Conservation (phyloP, 2,113 vertebrate genomes). For the crab-eating macaque (Macaca fascicularis) region DNA sequence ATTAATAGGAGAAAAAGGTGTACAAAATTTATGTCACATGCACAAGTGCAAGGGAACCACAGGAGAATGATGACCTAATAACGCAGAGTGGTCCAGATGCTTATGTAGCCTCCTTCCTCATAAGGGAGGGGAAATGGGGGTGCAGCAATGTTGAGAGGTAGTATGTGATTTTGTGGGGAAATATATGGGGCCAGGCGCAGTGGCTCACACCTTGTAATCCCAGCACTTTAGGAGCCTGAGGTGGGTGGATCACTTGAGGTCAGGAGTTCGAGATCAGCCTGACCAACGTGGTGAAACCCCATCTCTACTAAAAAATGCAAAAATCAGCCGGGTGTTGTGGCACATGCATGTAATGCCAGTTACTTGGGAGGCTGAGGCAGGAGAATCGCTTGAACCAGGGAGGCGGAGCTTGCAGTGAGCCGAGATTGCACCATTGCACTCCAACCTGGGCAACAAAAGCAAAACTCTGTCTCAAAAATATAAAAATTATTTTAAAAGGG, state of each 20-base stretch:
- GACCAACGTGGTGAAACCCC: neutral
- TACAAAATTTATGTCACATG: neutral
- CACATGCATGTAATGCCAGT: neutral
- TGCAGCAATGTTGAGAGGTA: neutral
- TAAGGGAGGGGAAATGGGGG: neutral
- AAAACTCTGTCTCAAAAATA: no score
- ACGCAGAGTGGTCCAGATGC: neutral
- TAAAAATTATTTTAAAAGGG: neutral
- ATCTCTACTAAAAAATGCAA: neutral
- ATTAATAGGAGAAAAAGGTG: neutral
- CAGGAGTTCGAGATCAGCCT: neutral
- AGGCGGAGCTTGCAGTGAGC: no score
- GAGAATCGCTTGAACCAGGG: no score
- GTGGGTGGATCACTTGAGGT: neutral
- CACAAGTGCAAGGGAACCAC: neutral
- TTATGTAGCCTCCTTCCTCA: neutral
- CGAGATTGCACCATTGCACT: no score
- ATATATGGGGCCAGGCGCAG: no score
- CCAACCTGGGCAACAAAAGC: no score
- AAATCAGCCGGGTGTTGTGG: neutral
- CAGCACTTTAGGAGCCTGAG: neutral
- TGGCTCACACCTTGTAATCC: neutral
- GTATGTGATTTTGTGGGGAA: neutral
- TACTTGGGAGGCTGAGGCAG: no score
- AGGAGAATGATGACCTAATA: neutral